A percentile compares a stretch with the other conserved stretches of the same genome.
Conservation (phyloP, 2,888 invertebrate genomes). For the Hirtodrosophila duncani region DNA sequence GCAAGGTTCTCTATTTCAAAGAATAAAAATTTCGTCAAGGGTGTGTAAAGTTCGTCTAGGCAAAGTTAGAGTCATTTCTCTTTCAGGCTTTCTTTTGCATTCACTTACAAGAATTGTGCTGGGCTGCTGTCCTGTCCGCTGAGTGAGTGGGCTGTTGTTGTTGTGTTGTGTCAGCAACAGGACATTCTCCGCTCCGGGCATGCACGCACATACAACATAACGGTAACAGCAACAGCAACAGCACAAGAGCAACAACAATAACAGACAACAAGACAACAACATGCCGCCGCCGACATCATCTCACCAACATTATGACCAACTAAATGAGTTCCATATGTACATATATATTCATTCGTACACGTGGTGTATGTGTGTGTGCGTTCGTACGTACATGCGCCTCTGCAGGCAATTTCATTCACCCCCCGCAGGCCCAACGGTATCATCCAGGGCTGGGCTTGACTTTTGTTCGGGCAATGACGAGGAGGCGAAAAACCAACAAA, state of each 20-base stretch:
- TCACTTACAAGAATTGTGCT: constrained; percentile 18
- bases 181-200: constrained; percentile 46
- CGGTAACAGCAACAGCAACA: constrained; percentile 4
- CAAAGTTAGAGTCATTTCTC: too few relatives aligned
- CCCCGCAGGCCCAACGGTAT: too few relatives aligned
- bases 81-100: too few relatives aligned
- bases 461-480: constrained; percentile 47
- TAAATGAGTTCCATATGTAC: constrained; percentile 42
- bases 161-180: constrained; percentile 52
- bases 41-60: too few relatives aligned
- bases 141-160: constrained; percentile 28
- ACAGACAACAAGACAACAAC: constrained; percentile 1
- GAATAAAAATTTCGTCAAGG: too few relatives aligned
- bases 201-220: constrained; percentile 24
- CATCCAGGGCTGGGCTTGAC: constrained; percentile 65
- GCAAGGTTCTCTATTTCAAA: too few relatives aligned
- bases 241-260: constrained; percentile 6
- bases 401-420: too few relatives aligned
- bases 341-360: constrained; percentile 5
- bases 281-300: constrained; percentile 11
- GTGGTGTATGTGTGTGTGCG: constrained; percentile 26
- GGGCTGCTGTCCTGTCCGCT: constrained; percentile 15
- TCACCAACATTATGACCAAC: constrained; percentile 60
- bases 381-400: constrained; percentile 63
- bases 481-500: constrained; percentile 37